Conservation (phyloP, 2,113 vertebrate genomes). For the Ramphastos sulfuratus region DNA sequence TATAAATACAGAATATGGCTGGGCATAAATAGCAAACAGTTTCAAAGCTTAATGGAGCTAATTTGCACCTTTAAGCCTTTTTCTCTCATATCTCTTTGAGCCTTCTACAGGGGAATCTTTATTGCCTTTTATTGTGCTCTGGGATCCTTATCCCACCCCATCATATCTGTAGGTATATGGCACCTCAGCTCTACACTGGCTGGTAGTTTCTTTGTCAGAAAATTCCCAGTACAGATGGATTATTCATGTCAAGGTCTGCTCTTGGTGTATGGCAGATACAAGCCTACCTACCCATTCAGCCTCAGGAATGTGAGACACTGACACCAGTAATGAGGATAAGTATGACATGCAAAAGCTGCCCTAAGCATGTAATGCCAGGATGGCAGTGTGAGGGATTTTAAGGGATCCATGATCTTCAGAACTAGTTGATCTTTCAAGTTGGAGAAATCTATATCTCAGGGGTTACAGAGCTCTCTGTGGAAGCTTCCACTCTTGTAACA, state of each 20-base stretch:
- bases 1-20: background rate
- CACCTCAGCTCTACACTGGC: background rate
- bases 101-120: background rate
- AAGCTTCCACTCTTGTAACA: background rate
- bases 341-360: background rate
- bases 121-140: background rate
- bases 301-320: background rate
- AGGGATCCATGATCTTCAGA: background rate
- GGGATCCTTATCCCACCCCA: rapidly evolving
- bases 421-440: background rate
- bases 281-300: background rate
- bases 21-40: background rate
- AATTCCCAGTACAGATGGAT: background rate
- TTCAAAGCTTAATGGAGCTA: background rate
- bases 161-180: background rate
- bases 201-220: background rate
- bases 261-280: background rate
- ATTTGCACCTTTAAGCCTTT: background rate
- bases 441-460: background rate
- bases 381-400: background rate
- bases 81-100: background rate
- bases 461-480: background rate
- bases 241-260: background rate
- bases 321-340: background rate
- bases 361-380: rapidly evolving